Base-by-base conservation (phyloP, 2,888 invertebrate species). In the Lepas anatifera region DNA sequence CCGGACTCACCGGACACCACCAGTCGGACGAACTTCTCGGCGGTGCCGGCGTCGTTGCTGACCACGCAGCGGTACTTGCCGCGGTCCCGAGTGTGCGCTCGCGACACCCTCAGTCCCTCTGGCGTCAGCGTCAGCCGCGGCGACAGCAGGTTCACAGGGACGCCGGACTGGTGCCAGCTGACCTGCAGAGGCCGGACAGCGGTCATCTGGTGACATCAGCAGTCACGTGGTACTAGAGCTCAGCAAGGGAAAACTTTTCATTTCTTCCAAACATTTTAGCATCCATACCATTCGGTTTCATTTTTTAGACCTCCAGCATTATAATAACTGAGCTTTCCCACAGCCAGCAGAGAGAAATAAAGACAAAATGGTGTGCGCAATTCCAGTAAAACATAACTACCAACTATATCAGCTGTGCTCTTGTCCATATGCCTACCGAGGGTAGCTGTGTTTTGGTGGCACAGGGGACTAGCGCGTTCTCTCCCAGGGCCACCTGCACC, bases 11-110 rank as follows among this genome's bases (percentile, higher is more conserved):
- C 58, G 22, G 58, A 58, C 7, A 58, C 58, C 4, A 58, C 58
- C 32, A 58, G 58, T 22, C 58, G 4, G 35, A 58, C 18, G 58
- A 58, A 35, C 32, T 35, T 32, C 58, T 58, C 58, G 35, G 58
- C 58, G 6, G 32, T 32, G 18, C 58, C 58, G 22, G 58, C 58
- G 7, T 58, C 35, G 58, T 58, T 58, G 18, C 35, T 22, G 58
- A 58, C 58, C 22, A 22, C 2, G 32, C 58, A 58, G 22, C 58
- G 58, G 58, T 58, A 58, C 58, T 58, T 58, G 58, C 58, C 58
- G 58, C 58, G 58, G 58, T 58, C 58, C 1, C 11, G 22, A 35
- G 35, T 32, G 16, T 22, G 58, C 8, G 58, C 58, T 1, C 58
- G 32, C 3, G 32, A 8, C 32, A 58, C 25, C 22, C 18, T 25